Evolutionary conservation across 2,113 vertebrate genomes (phyloP).

Genomic region (Rhinichthys klamathensis): DNA sequence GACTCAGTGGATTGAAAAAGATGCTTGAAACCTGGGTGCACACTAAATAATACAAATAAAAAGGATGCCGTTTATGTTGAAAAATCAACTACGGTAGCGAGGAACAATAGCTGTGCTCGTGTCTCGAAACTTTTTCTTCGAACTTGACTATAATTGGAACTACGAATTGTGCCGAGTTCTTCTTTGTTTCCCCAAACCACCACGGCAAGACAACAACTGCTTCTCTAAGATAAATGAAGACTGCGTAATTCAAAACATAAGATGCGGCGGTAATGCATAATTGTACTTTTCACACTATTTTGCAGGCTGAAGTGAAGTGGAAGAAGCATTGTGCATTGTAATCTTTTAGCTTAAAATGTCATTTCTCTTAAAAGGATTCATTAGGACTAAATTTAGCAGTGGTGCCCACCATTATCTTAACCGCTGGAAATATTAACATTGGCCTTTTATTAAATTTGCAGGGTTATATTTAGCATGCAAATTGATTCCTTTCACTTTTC

Average conservation of each 20-base stretch:
- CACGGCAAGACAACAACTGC: conserved; percentile 24
- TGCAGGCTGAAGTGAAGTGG: conserved; percentile 28
- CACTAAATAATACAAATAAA: conserved; percentile 13
- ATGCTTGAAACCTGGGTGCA: neutral
- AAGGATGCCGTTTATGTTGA: conserved; percentile 9
- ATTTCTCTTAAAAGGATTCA: conserved; percentile 63
- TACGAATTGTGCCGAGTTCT: neutral
- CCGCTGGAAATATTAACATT: conserved; percentile 62
- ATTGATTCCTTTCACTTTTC: conserved; percentile 67
- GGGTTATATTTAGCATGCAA: conserved; percentile 68
- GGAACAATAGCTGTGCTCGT: neutral
- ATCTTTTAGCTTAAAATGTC: conserved; percentile 55
- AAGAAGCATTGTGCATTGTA: conserved; percentile 51
- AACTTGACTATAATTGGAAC: conserved; percentile 34
- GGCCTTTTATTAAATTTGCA: conserved; percentile 64
- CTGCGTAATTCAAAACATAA: conserved; percentile 24
- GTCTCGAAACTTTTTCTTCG: conserved; percentile 32
- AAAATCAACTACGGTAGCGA: neutral
- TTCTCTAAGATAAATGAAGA: conserved; percentile 45
- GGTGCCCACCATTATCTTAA: conserved; percentile 61
- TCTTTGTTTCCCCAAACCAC: conserved; percentile 19
- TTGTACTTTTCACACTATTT: conserved; percentile 53
- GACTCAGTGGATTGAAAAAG: conserved; percentile 34
- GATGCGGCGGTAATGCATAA: conserved; percentile 44
- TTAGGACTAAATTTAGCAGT: conserved; percentile 59